phyloP scores from a whole-genome alignment of 2,797 vertebrate genomes.

The Meriones psammophilus region DNA sequence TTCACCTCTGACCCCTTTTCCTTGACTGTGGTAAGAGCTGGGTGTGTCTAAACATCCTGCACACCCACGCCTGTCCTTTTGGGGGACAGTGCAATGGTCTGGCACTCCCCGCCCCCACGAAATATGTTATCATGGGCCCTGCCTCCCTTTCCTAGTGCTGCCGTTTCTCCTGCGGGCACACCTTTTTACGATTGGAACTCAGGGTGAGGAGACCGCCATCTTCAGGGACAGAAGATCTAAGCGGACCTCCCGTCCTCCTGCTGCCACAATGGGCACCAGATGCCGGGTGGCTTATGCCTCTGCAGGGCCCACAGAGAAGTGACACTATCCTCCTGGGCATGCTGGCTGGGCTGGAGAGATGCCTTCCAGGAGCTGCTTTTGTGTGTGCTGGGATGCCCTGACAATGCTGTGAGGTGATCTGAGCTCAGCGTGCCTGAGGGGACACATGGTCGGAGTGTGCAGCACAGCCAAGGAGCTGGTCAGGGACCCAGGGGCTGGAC shows the following conservation, averaged over 20 bases:
- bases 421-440: not conserved
- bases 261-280: not conserved
- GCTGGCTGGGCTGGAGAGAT: not conserved
- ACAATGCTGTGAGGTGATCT: not conserved
- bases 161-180: not conserved
- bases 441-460: not conserved
- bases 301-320: not conserved
- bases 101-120: no score
- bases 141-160: rapidly evolving
- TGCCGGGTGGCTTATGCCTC: not conserved
- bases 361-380: not conserved
- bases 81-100: not conserved
- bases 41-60: not conserved
- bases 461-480: not conserved
- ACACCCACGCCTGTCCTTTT: not conserved
- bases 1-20: not conserved
- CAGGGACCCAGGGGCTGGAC: not conserved
- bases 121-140: rapidly evolving
- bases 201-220: not conserved
- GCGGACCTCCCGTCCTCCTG: not conserved
- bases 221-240: not conserved
- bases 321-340: not conserved
- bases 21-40: not conserved
- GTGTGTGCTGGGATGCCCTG: not conserved
- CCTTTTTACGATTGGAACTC: not conserved